Evolutionary conservation across 1,140 invertebrate species (phyloP).

Genomic region (Orchesella cincta): DNA sequence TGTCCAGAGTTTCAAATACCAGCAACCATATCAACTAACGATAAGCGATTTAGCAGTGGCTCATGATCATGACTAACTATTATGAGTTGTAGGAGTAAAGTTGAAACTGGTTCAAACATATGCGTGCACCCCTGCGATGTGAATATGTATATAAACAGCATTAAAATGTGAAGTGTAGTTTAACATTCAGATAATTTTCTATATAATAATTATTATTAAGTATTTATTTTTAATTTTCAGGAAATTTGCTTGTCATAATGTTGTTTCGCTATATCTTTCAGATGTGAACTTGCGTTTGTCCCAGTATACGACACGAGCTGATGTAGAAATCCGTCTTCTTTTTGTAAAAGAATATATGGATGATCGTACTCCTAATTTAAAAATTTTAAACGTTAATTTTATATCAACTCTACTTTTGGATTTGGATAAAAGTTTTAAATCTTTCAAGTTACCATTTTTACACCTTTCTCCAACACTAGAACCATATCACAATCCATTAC

Average conservation of each 20-base stretch:
- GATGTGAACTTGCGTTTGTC: background rate
- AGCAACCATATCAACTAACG: no score
- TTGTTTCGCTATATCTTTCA: background rate
- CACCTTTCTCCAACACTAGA: constrained; percentile 38
- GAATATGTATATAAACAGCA: no score
- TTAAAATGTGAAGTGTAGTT: no score
- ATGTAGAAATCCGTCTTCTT: constrained; percentile 19
- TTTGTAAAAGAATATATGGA: constrained; percentile 48
- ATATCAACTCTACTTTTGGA: background rate
- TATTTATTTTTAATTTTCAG: background rate
- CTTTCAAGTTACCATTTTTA: constrained; percentile 30
- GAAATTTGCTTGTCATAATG: background rate
- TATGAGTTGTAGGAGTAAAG: no score
- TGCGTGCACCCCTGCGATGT: no score
- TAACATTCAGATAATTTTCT: no score
- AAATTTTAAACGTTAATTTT: background rate
- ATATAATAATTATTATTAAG: no score
- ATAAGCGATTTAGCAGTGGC: no score
- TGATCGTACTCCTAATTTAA: constrained; percentile 42
- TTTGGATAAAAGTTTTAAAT: background rate
- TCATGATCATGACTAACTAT: no score
- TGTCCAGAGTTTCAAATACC: no score
- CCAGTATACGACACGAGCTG: background rate
- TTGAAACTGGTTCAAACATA: no score
- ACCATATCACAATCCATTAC: constrained; percentile 48